A percentile compares a stretch with the other conserved stretches of the same genome.
Conservation (phyloP, 2,888 invertebrate species). For the Hypselothyrea guttata region DNA sequence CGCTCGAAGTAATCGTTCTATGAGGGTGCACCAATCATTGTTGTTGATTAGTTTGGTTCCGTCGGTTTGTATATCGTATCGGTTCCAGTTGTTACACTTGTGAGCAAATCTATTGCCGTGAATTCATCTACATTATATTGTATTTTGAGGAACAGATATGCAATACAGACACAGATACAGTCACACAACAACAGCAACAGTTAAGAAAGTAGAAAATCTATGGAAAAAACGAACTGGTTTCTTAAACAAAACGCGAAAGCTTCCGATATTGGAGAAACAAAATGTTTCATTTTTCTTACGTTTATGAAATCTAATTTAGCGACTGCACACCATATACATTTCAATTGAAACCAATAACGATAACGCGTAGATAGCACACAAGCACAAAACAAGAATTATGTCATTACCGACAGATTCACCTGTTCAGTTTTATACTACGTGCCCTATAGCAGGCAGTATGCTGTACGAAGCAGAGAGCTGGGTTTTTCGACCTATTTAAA, state of each 20-base stretch:
- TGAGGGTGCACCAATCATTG: conserved; percentile 22
- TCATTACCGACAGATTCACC: too few species aligned
- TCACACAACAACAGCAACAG: conserved; percentile 15
- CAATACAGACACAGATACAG: conserved; percentile 4
- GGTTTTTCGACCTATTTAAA: too few species aligned
- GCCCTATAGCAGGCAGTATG: too few species aligned
- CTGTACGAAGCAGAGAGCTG: too few species aligned
- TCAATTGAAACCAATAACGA: too few species aligned
- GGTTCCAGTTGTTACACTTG: conserved; percentile 54
- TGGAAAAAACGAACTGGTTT: conserved; percentile 59
- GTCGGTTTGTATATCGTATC: conserved; percentile 32
- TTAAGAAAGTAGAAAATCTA: conserved; percentile 57
- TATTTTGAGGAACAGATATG: conserved; percentile 58
- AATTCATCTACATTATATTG: conserved; percentile 26
- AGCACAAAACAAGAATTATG: too few species aligned
- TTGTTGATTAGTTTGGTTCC: conserved; percentile 46
- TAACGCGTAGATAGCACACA: too few species aligned
- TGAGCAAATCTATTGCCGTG: conserved; percentile 61
- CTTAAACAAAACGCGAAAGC: conserved; percentile 56
- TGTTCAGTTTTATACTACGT: too few species aligned
- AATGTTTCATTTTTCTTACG: conserved; percentile 24
- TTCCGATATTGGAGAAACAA: conserved; percentile 55
- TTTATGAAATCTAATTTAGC: conserved; percentile 34
- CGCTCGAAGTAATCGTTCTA: conserved; percentile 32
- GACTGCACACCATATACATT: too few species aligned